Evolutionary conservation across 2,797 vertebrate genomes (phyloP).

Genomic region (Discoglossus pictus): DNA sequence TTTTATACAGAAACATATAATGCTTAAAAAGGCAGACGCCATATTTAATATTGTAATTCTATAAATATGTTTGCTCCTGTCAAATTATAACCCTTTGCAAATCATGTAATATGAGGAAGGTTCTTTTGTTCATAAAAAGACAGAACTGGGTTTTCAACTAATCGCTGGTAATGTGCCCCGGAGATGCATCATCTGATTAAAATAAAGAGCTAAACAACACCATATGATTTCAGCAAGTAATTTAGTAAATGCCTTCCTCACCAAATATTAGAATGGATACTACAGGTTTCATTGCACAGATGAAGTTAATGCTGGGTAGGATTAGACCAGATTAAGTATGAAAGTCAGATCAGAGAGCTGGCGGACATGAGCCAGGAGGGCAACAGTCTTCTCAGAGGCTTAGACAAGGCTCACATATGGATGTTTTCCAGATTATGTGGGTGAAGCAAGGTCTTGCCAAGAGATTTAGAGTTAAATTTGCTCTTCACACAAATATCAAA

Average conservation of each 20-base stretch:
- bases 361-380: constrained; percentile 68
- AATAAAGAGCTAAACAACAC: constrained; percentile 78
- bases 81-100: not conserved
- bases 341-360: constrained; percentile 78
- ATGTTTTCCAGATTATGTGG: constrained; percentile 73
- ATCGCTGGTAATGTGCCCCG: constrained; percentile 69
- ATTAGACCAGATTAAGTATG: constrained; percentile 85
- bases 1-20: too few relatives aligned
- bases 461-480: constrained; percentile 77
- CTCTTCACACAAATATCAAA: constrained; percentile 75
- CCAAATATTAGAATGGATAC: constrained; percentile 73
- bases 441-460: constrained; percentile 71
- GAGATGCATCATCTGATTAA: constrained; percentile 74
- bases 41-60: too few relatives aligned
- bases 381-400: constrained; percentile 71
- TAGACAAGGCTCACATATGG: constrained; percentile 70
- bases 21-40: too few relatives aligned
- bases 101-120: constrained; percentile 65
- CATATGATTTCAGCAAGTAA: constrained; percentile 79
- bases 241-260: constrained; percentile 83
- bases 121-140: constrained; percentile 67
- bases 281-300: constrained; percentile 81
- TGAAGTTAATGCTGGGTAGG: constrained; percentile 78
- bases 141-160: constrained; percentile 67
- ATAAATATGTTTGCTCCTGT: not conserved